Evolutionary conservation across 2,797 vertebrate genomes (phyloP), one percentile per base, ranked within the genome.

Genomic region (Acanthurus leucopareius): DNA sequence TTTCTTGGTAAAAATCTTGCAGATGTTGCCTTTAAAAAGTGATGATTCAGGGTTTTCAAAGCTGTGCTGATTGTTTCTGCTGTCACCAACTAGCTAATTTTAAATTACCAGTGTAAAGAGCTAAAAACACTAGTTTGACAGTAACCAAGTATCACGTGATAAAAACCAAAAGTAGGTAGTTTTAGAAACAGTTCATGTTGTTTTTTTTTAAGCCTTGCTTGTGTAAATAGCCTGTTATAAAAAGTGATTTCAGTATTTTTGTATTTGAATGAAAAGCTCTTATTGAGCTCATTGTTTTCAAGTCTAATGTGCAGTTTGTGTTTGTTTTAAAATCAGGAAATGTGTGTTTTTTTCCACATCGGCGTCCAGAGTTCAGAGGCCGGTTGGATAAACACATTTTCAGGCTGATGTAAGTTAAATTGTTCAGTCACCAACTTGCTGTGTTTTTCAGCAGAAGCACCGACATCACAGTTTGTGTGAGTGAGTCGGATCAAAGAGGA

Each of bases 401-500:
- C 11, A 17, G 15, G 13, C 10, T 40, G 10, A 38, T n/a, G 7
- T 15, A 17, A n/a, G 4, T n/a, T 32, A 2, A 32, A n/a, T 53
- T 13, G 3, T 22, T 54, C 11, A 4, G 20, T 16, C 40, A 28
- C 40, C 3, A 8, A 40, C 40, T 40, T 10, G 40, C 40, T 4
- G 28, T 17, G 10, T 58, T 10, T 44, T 45, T n/a, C 32, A 32
- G 59, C 49, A 15, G 51, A 4, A 25, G 5, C 51, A 17, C 38
- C 49, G 45, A 70, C 38, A 6, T 76, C 57, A 17, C 10, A n/a
- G 58, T 60, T 54, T 65, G 25, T 17, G 11, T 65, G 51, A 58
- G 11, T 65, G 51, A 58, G 7, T 14, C 13, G 69, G 57, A 57
- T 85, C 69, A 75, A 54, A 77, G 75, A 59, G 52, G 17, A 75